Evolutionary conservation across 2,888 invertebrate genomes (phyloP), one percentile per base, ranked within the genome.

Genomic region (Cryptophagus acutangulus): DNA sequence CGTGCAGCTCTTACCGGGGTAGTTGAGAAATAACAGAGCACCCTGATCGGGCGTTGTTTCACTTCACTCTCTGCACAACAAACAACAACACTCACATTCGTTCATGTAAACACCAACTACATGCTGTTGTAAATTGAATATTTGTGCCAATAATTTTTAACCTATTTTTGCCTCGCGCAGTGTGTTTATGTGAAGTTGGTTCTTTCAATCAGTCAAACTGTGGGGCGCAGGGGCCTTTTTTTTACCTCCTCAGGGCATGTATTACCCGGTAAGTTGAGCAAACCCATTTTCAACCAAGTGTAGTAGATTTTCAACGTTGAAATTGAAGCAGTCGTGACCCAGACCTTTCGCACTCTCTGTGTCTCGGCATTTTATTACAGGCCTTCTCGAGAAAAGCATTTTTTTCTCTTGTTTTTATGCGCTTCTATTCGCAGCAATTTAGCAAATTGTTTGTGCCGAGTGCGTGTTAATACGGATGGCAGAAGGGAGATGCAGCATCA

Each of bases 141-240:
- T 52, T 41, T 41, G 46, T 49, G 47, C 50, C 45, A 43, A 41
- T 41, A 26, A 26, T 26, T 9, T 8, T 41, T n/a, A n/a, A n/a
- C n/a, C n/a, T n/a, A n/a, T 15, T 36, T 50, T 55, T 50, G 50
- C 52, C 49, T 55, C 40, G 54, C 50, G 63, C 59, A 59, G 60
- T 60, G 60, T 74, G 75, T 65, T 75, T 76, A 75, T 71, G 54
- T 54, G 53, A 51, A 53, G 43, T 43, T 31, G 31, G 31, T 15
- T 15, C 3, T 6, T 12, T 31, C 8, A 31, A 31, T 82, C 87
- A 82, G 83, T 82, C 90, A 90, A 90, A 83, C 90, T 91, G 90
- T 91, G 90, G 90, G 89, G 90, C 78, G 86, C 89, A 77, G 89
- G 89, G 80, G 87, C 89, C 75, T 90, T 87, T 79, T 89, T 90